These are phyloP conservation scores for Sminthurinus aureus DNA, from an alignment of 2,888 invertebrate genomes.

Conservation along the genomic window DNA sequence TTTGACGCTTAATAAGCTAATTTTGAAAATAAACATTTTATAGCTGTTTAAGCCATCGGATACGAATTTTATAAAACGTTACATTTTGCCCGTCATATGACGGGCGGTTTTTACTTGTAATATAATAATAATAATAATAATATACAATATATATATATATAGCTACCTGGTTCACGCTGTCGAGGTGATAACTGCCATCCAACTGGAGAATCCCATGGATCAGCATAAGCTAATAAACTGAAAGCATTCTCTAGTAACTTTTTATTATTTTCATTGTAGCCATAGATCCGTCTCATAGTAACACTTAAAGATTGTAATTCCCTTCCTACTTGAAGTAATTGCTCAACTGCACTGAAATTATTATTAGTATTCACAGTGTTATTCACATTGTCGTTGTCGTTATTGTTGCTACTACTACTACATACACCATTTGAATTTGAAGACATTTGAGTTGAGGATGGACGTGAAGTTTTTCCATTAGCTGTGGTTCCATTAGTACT, in stretches of 20 bases:
- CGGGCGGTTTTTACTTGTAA: too few relatives aligned
- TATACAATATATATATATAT: too few relatives aligned
- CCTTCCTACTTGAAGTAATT: conserved; percentile 92
- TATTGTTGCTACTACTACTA: background rate
- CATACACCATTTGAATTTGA: too few relatives aligned
- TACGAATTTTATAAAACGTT: too few relatives aligned
- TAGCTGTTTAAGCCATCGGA: too few relatives aligned
- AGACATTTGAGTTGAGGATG: background rate
- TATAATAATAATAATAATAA: too few relatives aligned
- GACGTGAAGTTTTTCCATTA: conserved; percentile 8
- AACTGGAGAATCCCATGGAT: conserved; percentile 96
- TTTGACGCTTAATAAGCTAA: too few relatives aligned
- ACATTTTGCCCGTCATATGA: too few relatives aligned
- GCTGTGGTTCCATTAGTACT: background rate
- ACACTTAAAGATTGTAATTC: conserved; percentile 93
- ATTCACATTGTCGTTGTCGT: conserved; percentile 11
- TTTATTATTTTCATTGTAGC: conserved; percentile 82
- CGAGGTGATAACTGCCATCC: conserved; percentile 96
- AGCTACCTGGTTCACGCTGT: conserved; percentile 82
- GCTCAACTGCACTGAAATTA: conserved; percentile 76
- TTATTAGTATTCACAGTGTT: conserved; percentile 2
- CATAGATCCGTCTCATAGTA: conserved; percentile 80
- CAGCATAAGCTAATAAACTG: conserved; percentile 93
- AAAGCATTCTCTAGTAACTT: conserved; percentile 92
- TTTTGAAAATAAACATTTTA: too few relatives aligned